Evolutionary conservation across 35 echinoderm and acorn worm species (phyloP), one percentile per base, ranked within the genome.

Genomic region (Heliocidaris erythrogramma): DNA sequence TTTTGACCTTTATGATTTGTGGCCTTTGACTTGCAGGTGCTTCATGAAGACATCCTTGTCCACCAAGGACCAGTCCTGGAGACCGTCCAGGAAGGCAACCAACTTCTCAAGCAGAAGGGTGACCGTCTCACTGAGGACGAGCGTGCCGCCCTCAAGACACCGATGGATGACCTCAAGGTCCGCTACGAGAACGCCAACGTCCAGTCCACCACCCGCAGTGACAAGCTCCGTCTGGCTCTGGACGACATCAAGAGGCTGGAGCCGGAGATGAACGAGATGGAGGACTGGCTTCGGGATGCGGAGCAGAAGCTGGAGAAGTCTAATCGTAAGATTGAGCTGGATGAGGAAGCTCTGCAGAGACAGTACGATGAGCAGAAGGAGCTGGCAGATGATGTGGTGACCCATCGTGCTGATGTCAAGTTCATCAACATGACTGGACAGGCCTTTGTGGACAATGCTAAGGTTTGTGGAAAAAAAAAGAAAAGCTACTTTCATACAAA

Each of bases 341-440:
- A 97, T 18, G 95, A 96, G 10, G 95, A 94, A 24, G 97, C 96
- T 31, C 94, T 99, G 49, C 88, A 92, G 84, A 96, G 92, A 35
- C 98, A 99, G 95, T 95, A 95, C 17, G 96, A 95, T 32, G 97
- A 94, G 49, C 96, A 97, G 95, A 96, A 96, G 91, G 97, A 78
- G 11, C 94, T 99, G 90, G 95, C 97, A 13, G 97, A 99, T 50
- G 98, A 97, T 31, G 96, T 99, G 10, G 47, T 97, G 52, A 97
- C 94, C 47, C 98, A 99, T 56, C 96, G 94, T 53, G 98, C 98
- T 47, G 98, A 97, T 69, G 91, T 99, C 52, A 99, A 99, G 35
- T 99, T 97, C 93, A 96, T 97, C 88, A 97, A 97, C 96, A 99
- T 99, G 98, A 97, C 98, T 21, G 98, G 98, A 88, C 97, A 97